A percentile compares a stretch with the other conserved stretches of the same genome.
phyloP scores from a whole-genome alignment of 2,888 invertebrate species.

The Pandemis cinnamomeana region DNA sequence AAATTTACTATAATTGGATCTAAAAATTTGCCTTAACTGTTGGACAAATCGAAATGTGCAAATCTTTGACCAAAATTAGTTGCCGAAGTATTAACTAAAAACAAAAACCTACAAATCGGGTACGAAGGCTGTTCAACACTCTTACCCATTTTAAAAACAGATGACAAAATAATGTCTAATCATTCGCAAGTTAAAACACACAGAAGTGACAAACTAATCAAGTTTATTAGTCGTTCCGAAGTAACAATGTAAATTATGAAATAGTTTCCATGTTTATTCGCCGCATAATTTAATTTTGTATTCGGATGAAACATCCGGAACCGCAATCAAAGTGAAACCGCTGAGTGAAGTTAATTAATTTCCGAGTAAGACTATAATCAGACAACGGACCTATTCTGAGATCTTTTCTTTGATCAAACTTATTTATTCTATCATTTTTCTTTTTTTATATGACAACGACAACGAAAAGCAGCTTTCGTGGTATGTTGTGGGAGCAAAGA shows the following conservation, averaged over 20 bases:
- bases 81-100: no score
- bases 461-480: no score
- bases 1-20: no score
- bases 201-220: conserved; percentile 1
- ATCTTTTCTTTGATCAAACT: not conserved
- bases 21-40: no score
- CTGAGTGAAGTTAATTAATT: conserved; percentile 62
- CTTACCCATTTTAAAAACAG: not conserved
- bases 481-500: no score
- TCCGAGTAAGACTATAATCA: conserved; percentile 49
- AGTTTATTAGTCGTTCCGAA: conserved; percentile 24
- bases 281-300: conserved; percentile 46
- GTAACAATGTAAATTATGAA: conserved; percentile 37
- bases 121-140: no score
- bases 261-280: conserved; percentile 44
- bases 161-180: not conserved
- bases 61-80: no score
- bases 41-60: no score
- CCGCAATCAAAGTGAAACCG: conserved; percentile 52
- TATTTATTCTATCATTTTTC: not conserved
- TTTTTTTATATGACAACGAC: not conserved
- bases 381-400: conserved; percentile 29
- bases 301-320: conserved; percentile 44
- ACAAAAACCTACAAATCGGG: no score
- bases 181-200: not conserved